Percentiles rank a stretch among this genome's conserved stretches.
phyloP scores from a whole-genome alignment of 1,140 invertebrate species.

The Monomorium pharaonis region DNA sequence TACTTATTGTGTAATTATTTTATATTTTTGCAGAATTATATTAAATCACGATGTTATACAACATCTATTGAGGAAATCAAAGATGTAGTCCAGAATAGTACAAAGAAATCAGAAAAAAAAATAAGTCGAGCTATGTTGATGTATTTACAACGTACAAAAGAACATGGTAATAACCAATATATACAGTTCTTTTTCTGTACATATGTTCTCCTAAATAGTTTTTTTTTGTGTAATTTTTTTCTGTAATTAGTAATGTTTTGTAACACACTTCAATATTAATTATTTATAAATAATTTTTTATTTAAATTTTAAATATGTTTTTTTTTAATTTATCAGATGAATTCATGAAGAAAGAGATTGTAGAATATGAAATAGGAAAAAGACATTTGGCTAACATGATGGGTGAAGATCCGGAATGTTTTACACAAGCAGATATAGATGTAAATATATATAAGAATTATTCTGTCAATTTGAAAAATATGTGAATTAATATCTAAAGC shows the following conservation, averaged over 20 bases:
- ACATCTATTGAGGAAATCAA: background rate
- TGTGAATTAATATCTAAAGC: background rate
- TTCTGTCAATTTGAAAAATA: conserved; percentile 1
- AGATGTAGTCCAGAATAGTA: background rate
- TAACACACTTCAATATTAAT: background rate
- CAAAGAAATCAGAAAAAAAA: conserved; percentile 79
- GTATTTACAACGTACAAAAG: conserved; percentile 92
- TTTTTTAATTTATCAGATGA: conserved; percentile 86
- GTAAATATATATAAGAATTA: conserved; percentile 84
- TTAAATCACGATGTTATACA: conserved; percentile 1
- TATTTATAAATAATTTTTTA: conserved; percentile 84
- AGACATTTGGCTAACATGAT: conserved; percentile 99
- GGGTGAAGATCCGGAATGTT: conserved; percentile 95
- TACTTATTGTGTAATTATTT: conserved; percentile 21
- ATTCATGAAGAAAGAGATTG: conserved; percentile 93
- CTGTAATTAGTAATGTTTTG: background rate
- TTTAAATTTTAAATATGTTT: conserved; percentile 84
- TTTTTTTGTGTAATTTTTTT: too few relatives aligned
- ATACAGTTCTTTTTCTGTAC: background rate
- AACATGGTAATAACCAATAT: conserved; percentile 87
- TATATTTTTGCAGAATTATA: conserved; percentile 38
- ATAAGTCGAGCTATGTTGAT: conserved; percentile 94
- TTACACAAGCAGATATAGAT: conserved; percentile 95
- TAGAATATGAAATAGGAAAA: conserved; percentile 96
- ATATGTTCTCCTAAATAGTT: background rate